Evolutionary conservation across 2,888 invertebrate genomes (phyloP).

Genomic region (Aricia artaxerxes): DNA sequence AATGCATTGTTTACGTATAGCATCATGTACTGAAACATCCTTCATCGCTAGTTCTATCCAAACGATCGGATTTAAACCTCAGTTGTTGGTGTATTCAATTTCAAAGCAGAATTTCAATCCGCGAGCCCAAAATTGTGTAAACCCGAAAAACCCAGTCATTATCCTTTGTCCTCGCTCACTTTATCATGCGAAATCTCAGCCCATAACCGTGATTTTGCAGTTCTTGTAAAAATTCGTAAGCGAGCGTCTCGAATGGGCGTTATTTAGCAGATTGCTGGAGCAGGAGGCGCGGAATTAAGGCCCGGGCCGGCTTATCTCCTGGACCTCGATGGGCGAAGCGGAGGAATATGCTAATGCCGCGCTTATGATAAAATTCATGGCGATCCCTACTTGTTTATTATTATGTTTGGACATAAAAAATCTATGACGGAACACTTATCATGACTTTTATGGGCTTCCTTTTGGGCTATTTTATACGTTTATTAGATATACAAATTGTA

Average conservation of each 20-base stretch:
- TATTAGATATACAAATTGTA: not conserved
- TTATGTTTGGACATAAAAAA: not conserved
- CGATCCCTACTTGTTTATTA: not conserved
- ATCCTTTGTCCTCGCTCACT: slow-evolving; percentile 8
- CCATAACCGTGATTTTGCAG: slow-evolving; percentile 10
- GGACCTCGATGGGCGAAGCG: slow-evolving; percentile 9
- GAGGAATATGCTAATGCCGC: slow-evolving; percentile 26
- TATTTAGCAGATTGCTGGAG: slow-evolving; percentile 13
- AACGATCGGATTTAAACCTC: not conserved
- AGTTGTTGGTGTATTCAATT: not conserved
- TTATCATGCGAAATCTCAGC: slow-evolving; percentile 9
- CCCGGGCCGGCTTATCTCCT: slow-evolving; percentile 3
- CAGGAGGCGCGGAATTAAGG: not conserved
- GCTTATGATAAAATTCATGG: slow-evolving; percentile 18
- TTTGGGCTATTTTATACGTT: not conserved
- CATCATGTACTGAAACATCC: not conserved
- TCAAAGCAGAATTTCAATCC: not conserved
- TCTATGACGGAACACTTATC: not conserved
- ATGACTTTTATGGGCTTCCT: not conserved
- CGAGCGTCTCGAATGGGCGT: not conserved
- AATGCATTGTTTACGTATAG: not conserved
- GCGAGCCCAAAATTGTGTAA: slow-evolving; percentile 6
- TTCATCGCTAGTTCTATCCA: not conserved
- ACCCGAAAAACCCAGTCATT: not conserved
- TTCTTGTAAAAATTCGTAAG: slow-evolving; percentile 14